Conservation (phyloP, 2,113 vertebrate species). For the Hystrix cristata region DNA sequence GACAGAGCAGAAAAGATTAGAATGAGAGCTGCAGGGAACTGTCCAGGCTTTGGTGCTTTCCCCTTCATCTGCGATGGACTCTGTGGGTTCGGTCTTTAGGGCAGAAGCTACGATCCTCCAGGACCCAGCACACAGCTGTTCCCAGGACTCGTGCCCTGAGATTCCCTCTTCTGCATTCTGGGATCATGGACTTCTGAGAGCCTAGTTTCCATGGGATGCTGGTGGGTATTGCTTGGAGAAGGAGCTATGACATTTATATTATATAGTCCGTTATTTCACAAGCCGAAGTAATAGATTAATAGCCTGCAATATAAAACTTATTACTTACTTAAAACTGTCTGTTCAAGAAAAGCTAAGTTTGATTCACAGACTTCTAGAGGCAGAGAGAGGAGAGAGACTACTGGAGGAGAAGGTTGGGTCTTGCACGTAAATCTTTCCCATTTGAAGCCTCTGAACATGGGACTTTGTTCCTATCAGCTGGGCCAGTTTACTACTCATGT, state of each 20-base stretch:
- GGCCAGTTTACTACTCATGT: not conserved
- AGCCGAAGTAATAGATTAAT: slow-evolving; percentile 78
- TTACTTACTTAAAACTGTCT: slow-evolving; percentile 69
- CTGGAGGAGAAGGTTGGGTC: not conserved
- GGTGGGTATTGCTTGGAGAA: slow-evolving; percentile 42
- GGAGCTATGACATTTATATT: slow-evolving; percentile 70
- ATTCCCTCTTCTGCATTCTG: not conserved
- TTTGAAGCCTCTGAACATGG: not conserved
- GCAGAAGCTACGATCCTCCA: not conserved
- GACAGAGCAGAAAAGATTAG: not conserved
- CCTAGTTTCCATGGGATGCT: not conserved
- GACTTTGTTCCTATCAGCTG: not conserved
- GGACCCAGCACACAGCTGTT: not conserved
- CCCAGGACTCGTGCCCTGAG: not conserved
- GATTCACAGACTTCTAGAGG: slow-evolving; percentile 71
- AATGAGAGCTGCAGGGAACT: not conserved
- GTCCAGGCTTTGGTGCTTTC: not conserved
- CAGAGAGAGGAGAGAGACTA: not conserved
- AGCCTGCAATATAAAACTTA: slow-evolving; percentile 70
- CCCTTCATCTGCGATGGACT: not conserved
- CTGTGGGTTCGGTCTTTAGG: not conserved
- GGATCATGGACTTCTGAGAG: not conserved
- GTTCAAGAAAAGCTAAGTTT: slow-evolving; percentile 65
- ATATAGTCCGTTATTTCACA: slow-evolving; percentile 79
- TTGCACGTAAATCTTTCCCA: not conserved